Evolutionary conservation across 2,113 vertebrate genomes (phyloP), one percentile per base, ranked within the genome.

Genomic region (Catagonus wagneri): DNA sequence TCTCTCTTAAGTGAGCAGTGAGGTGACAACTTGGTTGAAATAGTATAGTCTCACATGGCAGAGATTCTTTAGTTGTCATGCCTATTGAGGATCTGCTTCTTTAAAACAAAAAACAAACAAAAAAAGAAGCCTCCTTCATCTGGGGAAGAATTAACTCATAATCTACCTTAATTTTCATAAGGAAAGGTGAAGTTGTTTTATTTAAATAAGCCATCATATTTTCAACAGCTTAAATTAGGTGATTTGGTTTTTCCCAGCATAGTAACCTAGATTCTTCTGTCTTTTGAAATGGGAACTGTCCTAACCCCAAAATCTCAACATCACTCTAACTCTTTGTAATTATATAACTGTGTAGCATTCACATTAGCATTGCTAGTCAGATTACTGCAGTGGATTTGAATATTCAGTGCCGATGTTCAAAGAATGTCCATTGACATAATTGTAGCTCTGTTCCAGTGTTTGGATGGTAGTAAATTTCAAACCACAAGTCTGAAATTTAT

Each of bases 241-340:
- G 71, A 95, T 96, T 95, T 96, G 88, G 56, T 80, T 97, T 96
- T 94, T 84, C 76, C 90, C 79, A 0, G 97, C 94, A 81, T 96
- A 83, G 94, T 97, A 95, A 93, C 97, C 97, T 93, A 72, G 89
- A 97, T 98, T 97, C 93, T 96, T 91, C 96, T 96, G 89, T 93
- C 98, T 98, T 98, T 98, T 98, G 98, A 98, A 98, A 98, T 97
- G 96, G 98, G 98, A 98, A 98, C 97, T 97, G 93, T 97, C 83
- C 93, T 98, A 98, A 98, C 98, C 98, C 97, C 90, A 16, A 98
- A 98, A 98, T 98, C 96, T 97, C 97, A 93, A 88, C 95, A 98
- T 97, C 97, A 98, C 96, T 96, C 69, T 68, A 97, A 96, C 97
- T 98, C 98, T 97, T 98, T 98, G 97, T 98, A 98, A 98, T 98